Percentiles rank a stretch among this genome's conserved stretches.
Conservation (phyloP, 2,797 vertebrate genomes). For the Pempheris klunzingeri region DNA sequence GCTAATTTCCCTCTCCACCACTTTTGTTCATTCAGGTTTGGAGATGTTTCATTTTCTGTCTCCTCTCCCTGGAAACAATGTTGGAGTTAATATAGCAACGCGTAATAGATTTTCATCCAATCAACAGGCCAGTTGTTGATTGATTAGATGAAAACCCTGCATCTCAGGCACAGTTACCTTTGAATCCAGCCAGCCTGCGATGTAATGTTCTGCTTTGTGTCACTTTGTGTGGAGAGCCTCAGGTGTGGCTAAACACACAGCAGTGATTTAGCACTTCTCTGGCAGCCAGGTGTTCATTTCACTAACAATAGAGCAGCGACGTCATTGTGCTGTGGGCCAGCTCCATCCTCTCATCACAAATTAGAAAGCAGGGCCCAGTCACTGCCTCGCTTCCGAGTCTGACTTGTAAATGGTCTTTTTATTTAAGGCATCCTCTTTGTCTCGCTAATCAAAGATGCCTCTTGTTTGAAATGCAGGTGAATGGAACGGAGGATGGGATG, state of each 20-base stretch:
- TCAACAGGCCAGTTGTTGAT: background rate
- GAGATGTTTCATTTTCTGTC: constrained; percentile 5
- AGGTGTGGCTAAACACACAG: constrained; percentile 73
- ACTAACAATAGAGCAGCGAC: constrained; percentile 85
- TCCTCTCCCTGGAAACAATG: constrained; percentile 28
- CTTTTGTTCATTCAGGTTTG: constrained; percentile 18
- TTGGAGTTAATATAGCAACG: constrained; percentile 17
- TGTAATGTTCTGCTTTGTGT: constrained; percentile 74
- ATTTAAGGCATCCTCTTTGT: constrained; percentile 87
- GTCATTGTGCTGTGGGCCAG: constrained; percentile 76
- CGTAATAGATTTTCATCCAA: constrained; percentile 15
- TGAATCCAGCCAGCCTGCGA: constrained; percentile 53
- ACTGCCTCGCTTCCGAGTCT: constrained; percentile 71
- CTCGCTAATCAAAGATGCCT: constrained; percentile 82
- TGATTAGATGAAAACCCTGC: constrained; percentile 28
- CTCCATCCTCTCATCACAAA: constrained; percentile 80
- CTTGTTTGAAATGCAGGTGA: constrained; percentile 83
- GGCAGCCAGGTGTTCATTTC: constrained; percentile 89
- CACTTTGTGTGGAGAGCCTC: constrained; percentile 60
- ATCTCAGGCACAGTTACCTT: constrained; percentile 33
- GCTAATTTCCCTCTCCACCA: constrained; percentile 9
- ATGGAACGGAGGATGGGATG: constrained; percentile 71
- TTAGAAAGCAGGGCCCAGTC: constrained; percentile 72
- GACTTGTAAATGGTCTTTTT: constrained; percentile 89
- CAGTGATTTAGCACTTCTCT: constrained; percentile 80